Percentiles rank a stretch among this genome's conserved stretches.
phyloP scores from a whole-genome alignment of 2,113 vertebrate species.

The Nycticryphes semicollaris region DNA sequence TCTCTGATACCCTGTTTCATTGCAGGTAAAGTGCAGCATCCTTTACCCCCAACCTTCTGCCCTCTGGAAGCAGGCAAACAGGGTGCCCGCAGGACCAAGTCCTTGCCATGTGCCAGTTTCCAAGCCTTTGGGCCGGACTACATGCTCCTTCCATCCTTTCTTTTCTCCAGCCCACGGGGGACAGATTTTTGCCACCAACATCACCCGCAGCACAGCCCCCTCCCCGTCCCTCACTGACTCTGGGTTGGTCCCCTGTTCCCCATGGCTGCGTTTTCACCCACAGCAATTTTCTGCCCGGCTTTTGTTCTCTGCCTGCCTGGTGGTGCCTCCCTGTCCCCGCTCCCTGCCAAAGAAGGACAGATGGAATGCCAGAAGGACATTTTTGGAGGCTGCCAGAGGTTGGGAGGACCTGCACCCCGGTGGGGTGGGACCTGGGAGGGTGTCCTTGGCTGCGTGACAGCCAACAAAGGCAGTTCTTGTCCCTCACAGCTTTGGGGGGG shows the following conservation, averaged over 20 bases:
- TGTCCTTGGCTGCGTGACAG: background rate
- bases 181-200: fast-evolving
- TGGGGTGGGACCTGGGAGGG: too few relatives aligned
- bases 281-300: fast-evolving
- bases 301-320: background rate
- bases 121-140: background rate
- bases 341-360: background rate
- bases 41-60: background rate
- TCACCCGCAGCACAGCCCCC: fast-evolving
- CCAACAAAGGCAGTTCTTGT: fast-evolving
- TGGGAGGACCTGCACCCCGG: background rate
- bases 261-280: too few relatives aligned
- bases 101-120: fast-evolving
- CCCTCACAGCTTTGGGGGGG: background rate
- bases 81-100: background rate
- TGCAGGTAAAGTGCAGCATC: fast-evolving
- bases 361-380: fast-evolving
- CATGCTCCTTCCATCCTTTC: background rate
- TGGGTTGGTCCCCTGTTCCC: fast-evolving
- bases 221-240: fast-evolving
- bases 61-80: fast-evolving
- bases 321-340: fast-evolving
- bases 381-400: background rate
- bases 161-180: background rate
- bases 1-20: fast-evolving